Percentiles rank a stretch among this genome's conserved stretches.
Evolutionary conservation across 2,888 invertebrate genomes (phyloP).

Genomic region (Antheraea assamensis): DNA sequence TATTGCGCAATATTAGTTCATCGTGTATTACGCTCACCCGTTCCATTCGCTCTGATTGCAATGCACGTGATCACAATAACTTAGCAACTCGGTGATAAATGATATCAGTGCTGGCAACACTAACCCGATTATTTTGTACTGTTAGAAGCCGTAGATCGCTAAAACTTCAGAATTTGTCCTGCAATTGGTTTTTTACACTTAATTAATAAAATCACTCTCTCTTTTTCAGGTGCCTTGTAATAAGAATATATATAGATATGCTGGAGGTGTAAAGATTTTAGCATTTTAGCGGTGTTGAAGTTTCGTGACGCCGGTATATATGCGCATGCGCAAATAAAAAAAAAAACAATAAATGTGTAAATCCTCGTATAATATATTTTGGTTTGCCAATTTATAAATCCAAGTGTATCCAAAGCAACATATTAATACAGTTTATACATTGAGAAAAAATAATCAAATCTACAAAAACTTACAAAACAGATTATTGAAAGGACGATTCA

Average conservation of each 20-base stretch:
- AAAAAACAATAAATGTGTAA: background rate
- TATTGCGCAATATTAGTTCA: background rate
- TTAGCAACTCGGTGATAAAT: background rate
- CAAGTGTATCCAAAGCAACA: background rate
- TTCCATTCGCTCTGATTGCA: too few species aligned
- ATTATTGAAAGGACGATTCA: background rate
- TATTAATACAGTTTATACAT: background rate
- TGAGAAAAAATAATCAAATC: background rate
- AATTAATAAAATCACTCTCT: conserved; percentile 11
- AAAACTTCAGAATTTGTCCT: background rate
- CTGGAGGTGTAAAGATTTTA: background rate
- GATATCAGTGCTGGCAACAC: background rate
- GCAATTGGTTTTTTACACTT: background rate
- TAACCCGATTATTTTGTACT: background rate
- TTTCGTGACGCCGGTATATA: background rate
- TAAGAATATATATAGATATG: conserved; percentile 17
- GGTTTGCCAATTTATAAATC: background rate
- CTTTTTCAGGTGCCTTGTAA: conserved; percentile 37
- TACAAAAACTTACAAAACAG: background rate
- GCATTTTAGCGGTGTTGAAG: conserved; percentile 4
- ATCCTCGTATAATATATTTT: background rate
- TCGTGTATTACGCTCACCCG: background rate
- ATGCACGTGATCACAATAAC: background rate
- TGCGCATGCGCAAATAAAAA: background rate
- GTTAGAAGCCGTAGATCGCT: background rate